phyloP scores from a whole-genome alignment of 2,797 vertebrate genomes.

The Mionectes olivaceus region DNA sequence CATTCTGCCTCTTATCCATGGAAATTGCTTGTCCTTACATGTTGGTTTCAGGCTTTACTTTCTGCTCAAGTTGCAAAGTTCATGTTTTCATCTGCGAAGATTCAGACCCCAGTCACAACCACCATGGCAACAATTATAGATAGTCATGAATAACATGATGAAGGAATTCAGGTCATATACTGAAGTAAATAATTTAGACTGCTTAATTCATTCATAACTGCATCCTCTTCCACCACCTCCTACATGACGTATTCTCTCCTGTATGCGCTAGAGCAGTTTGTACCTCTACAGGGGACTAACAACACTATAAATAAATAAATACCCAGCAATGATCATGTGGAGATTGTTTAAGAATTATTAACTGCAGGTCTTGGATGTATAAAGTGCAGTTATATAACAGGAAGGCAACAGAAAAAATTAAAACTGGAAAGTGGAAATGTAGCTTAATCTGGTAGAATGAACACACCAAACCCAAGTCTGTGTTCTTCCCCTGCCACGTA shows the following conservation, averaged over 20 bases:
- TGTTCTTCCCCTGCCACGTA: not conserved
- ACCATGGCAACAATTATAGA: not conserved
- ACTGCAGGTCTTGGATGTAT: not conserved
- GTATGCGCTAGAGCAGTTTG: not conserved
- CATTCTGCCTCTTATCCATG: not conserved
- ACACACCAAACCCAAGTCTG: not conserved
- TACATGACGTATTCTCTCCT: not conserved
- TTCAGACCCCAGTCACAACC: not conserved
- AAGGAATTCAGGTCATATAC: not conserved
- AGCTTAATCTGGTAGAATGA: not conserved
- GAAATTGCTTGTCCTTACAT: not conserved
- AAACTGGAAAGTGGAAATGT: not conserved
- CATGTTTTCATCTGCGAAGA: not conserved
- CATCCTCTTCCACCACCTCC: not conserved
- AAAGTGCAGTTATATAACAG: slow-evolving; percentile 24
- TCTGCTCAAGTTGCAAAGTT: not conserved
- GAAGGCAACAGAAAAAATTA: not conserved
- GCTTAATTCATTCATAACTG: not conserved
- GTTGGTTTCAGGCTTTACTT: not conserved
- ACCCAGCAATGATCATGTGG: not conserved
- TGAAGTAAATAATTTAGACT: not conserved
- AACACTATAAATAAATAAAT: slow-evolving; percentile 54
- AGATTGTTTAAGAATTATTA: slow-evolving; percentile 24
- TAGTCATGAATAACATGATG: not conserved
- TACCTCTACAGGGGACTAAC: not conserved